Percentiles rank a stretch among this genome's conserved stretches.
Evolutionary conservation across 2,797 vertebrate species (phyloP).

Genomic region (Eremophila alpestris): DNA sequence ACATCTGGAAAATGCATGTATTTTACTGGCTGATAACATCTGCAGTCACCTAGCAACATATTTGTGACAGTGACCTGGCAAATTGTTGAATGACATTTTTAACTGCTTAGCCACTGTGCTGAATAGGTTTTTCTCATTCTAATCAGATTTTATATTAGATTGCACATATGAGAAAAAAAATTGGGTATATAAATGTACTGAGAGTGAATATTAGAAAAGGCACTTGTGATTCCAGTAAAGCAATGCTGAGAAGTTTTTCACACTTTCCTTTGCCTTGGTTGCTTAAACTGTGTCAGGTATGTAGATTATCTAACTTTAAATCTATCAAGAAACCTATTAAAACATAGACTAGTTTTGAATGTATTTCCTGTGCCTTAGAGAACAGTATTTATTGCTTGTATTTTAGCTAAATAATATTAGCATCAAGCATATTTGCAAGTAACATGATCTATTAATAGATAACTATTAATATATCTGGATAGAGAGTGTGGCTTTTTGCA

Average conservation of each 20-base stretch:
- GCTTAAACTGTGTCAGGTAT: not conserved
- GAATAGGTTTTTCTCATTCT: not conserved
- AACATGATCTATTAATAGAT: not conserved
- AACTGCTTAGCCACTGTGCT: not conserved
- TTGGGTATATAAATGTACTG: not conserved
- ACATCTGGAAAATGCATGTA: conserved; percentile 39
- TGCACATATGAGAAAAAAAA: not conserved
- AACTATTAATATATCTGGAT: not conserved
- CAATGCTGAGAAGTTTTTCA: not conserved
- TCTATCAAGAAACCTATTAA: not conserved
- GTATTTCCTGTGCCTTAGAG: not conserved
- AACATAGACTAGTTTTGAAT: not conserved
- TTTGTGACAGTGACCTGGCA: conserved; percentile 48
- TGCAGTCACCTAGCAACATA: conserved; percentile 60
- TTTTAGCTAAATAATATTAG: not conserved
- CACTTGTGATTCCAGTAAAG: not conserved
- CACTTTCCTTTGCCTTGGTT: not conserved
- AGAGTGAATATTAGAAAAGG: not conserved
- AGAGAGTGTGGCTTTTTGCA: not conserved
- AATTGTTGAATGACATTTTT: conserved; percentile 26
- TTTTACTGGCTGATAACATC: conserved; percentile 53
- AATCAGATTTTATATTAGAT: not conserved
- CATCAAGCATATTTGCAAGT: not conserved
- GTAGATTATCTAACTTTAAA: not conserved
- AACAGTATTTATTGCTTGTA: not conserved